These are phyloP conservation scores for Sphenopsis melanotis DNA, from an alignment of 2,797 vertebrate genomes.

Conservation along the genomic window DNA sequence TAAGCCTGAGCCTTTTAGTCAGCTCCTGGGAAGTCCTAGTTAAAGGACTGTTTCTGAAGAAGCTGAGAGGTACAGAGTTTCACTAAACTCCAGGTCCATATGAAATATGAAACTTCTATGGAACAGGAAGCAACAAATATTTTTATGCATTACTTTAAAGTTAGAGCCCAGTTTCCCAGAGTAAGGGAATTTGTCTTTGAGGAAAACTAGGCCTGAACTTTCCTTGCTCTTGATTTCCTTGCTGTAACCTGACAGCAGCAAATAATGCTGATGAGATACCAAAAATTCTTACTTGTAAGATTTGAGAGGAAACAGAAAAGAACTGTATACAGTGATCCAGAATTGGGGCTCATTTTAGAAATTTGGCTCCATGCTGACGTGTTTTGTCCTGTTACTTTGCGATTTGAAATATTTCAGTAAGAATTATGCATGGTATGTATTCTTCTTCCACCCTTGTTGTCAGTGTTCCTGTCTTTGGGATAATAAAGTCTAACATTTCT, in stretches of 20 bases:
- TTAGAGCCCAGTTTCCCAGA: neutral
- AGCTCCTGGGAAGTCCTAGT: neutral
- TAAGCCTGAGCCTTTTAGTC: neutral
- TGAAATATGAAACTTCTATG: neutral
- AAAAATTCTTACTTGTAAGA: accelerated
- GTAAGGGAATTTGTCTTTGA: neutral
- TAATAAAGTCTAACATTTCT: neutral
- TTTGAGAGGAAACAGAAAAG: neutral
- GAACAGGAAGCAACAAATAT: neutral
- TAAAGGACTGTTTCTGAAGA: neutral
- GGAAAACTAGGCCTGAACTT: neutral
- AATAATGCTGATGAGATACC: neutral
- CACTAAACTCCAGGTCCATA: neutral
- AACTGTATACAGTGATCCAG: too few relatives aligned
- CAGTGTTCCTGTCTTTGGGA: neutral
- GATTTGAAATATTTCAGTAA: neutral
- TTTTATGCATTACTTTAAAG: neutral
- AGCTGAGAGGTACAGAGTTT: neutral
- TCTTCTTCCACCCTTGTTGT: neutral
- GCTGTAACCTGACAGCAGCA: neutral
- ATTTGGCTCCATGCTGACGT: neutral
- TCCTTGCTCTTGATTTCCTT: neutral
- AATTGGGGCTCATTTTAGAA: neutral
- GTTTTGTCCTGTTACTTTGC: neutral
- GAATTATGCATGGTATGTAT: neutral